Evolutionary conservation across 2,113 vertebrate species (phyloP).

Genomic region (Lagopus leucura): DNA sequence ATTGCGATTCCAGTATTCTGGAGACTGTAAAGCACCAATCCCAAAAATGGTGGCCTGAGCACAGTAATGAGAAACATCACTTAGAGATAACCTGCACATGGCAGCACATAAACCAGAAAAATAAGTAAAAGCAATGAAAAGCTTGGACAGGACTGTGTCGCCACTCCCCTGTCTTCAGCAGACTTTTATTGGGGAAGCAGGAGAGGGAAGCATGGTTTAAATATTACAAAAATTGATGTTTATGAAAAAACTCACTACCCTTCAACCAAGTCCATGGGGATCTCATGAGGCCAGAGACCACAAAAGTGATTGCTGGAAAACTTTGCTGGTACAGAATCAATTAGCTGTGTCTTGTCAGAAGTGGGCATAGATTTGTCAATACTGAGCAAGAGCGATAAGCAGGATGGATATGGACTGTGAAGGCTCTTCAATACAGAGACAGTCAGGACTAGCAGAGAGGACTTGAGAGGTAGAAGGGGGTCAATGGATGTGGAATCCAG

Average conservation of each 20-base stretch:
- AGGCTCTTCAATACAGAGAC: slow-evolving; percentile 56
- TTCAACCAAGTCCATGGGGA: neutral
- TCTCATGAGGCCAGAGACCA: neutral
- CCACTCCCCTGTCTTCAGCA: neutral
- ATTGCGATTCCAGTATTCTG: neutral
- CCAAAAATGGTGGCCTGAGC: neutral
- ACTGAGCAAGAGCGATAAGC: slow-evolving; percentile 61
- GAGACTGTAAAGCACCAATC: neutral
- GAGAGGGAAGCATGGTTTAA: neutral
- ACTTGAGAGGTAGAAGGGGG: neutral
- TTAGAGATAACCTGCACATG: neutral
- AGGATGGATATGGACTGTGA: slow-evolving; percentile 62
- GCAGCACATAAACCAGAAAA: neutral
- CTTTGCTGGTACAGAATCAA: slow-evolving; percentile 43
- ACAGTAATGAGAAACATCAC: neutral
- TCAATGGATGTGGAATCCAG: neutral
- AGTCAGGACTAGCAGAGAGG: slow-evolving; percentile 26
- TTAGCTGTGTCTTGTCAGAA: slow-evolving; percentile 52
- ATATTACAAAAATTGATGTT: neutral
- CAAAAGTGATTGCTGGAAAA: slow-evolving; percentile 33
- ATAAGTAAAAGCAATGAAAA: neutral
- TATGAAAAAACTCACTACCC: neutral
- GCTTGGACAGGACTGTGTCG: rapidly evolving
- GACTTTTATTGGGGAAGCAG: neutral
- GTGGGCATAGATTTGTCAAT: slow-evolving; percentile 56